Evolutionary conservation across 1,140 invertebrate genomes (phyloP).

Genomic region (Cherax quadricarinatus): DNA sequence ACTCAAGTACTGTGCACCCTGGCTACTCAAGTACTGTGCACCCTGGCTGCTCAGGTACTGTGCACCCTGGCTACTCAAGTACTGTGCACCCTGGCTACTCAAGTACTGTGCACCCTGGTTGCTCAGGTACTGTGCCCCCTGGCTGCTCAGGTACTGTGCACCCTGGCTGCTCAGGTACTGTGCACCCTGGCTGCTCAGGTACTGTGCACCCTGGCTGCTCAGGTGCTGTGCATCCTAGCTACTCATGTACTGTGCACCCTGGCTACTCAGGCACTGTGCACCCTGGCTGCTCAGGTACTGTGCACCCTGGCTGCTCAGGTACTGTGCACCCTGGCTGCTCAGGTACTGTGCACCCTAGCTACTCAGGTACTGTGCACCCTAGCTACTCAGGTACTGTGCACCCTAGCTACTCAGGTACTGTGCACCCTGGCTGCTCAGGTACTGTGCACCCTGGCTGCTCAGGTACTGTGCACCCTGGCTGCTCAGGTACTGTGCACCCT

Average conservation of each 20-base stretch:
- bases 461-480: too few species aligned
- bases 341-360: too few species aligned
- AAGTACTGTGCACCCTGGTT: too few species aligned
- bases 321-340: too few species aligned
- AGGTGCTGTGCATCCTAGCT: too few species aligned
- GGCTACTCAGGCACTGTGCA: background rate
- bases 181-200: background rate
- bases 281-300: background rate
- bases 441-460: too few species aligned
- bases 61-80: too few species aligned
- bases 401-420: background rate
- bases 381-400: background rate
- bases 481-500: background rate
- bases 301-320: background rate
- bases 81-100: too few species aligned
- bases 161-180: background rate
- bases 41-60: too few species aligned
- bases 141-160: background rate
- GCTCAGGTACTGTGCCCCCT: too few species aligned
- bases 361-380: background rate
- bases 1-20: background rate
- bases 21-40: too few species aligned
- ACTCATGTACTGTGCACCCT: background rate
- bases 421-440: background rate
- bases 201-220: too few species aligned